These are phyloP conservation scores for Nasonia giraulti DNA, from an alignment of 1,140 invertebrate species.

Conservation along the genomic window DNA sequence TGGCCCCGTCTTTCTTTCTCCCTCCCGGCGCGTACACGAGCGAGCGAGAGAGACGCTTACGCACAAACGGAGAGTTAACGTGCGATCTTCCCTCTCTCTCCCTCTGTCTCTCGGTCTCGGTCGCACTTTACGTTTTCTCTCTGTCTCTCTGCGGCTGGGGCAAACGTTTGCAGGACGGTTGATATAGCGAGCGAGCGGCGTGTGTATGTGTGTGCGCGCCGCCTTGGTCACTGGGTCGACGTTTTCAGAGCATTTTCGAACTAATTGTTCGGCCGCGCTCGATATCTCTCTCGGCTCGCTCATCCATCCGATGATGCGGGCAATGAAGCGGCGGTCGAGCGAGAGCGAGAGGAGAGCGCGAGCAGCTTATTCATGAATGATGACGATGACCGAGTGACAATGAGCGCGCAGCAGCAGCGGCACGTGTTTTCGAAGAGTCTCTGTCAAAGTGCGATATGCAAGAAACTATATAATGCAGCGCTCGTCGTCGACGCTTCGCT, in stretches of 20 bases:
- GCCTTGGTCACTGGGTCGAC: constrained; percentile 64
- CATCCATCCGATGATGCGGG: background rate
- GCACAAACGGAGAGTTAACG: constrained; percentile 50
- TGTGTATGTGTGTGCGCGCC: background rate
- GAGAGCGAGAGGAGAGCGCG: background rate
- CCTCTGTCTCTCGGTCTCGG: background rate
- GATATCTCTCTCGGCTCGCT: constrained; percentile 1
- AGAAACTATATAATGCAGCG: background rate
- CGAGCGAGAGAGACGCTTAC: constrained; percentile 18
- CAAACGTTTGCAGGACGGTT: constrained; percentile 68
- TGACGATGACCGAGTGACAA: constrained; percentile 24
- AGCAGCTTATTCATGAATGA: constrained; percentile 26
- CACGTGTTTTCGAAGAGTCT: background rate
- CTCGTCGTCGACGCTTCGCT: background rate
- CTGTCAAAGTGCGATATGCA: background rate
- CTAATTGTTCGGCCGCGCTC: constrained; percentile 55
- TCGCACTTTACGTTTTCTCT: constrained; percentile 6
- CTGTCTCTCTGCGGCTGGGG: constrained; percentile 64
- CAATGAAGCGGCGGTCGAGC: background rate
- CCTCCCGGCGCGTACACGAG: too few relatives aligned
- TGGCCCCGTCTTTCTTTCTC: constrained; percentile 6
- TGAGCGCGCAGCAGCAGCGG: background rate
- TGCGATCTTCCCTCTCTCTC: constrained; percentile 36
- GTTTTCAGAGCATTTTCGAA: constrained; percentile 65
- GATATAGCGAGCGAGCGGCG: constrained; percentile 25